Conservation (phyloP, 2,888 invertebrate genomes). For the Meiosimyza decipiens region DNA sequence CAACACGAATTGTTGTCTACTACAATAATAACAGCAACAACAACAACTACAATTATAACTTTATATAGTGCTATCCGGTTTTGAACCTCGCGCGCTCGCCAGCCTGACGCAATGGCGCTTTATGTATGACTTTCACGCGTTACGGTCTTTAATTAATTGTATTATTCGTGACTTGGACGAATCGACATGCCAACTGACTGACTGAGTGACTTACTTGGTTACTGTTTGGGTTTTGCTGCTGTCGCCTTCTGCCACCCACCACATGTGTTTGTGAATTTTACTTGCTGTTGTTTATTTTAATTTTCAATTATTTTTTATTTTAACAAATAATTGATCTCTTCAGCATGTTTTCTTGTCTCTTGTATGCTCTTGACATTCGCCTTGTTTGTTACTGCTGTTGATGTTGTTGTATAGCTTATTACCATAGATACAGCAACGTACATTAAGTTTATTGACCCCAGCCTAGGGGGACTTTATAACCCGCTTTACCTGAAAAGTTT, state of each 20-base stretch:
- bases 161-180: not conserved
- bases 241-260: not conserved
- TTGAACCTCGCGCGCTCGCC: not conserved
- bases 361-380: no score
- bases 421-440: constrained; percentile 3
- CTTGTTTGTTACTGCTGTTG: no score
- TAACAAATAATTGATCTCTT: constrained; percentile 8
- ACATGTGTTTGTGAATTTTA: constrained; percentile 3
- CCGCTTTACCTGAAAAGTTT: no score
- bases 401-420: no score
- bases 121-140: not conserved
- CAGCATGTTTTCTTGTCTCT: constrained; percentile 21
- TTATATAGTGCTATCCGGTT: not conserved
- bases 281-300: not conserved
- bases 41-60: not conserved
- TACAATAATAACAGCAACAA: not conserved
- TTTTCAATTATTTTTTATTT: not conserved
- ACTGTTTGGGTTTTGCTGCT: no score
- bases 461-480: not conserved
- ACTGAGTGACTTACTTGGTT: no score
- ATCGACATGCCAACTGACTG: no score
- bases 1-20: constrained; percentile 27
- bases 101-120: not conserved
- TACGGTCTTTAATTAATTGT: constrained; percentile 18
- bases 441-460: constrained; percentile 39